phyloP scores from a whole-genome alignment of 2,888 invertebrate species.

The Melieria crassipennis region DNA sequence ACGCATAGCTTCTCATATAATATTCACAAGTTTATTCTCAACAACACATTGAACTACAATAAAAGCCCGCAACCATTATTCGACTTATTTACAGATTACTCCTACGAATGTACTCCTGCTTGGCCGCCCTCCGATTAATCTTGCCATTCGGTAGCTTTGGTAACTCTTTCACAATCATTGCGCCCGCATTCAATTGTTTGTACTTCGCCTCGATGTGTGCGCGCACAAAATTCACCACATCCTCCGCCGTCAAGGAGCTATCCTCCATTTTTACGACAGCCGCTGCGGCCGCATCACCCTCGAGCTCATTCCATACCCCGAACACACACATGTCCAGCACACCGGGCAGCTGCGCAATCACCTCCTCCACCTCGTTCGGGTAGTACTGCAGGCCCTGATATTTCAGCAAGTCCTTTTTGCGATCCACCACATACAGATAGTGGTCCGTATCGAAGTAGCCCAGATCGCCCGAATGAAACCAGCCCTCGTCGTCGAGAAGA shows the following conservation, averaged over 20 bases:
- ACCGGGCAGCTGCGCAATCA: constrained; percentile 23
- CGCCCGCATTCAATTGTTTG: constrained; percentile 33
- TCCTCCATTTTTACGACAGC: constrained; percentile 50
- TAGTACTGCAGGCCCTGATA: constrained; percentile 45
- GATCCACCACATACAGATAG: constrained; percentile 50
- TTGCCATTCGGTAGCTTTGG: constrained; percentile 37
- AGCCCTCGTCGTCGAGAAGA: constrained; percentile 51
- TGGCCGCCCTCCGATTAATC: constrained; percentile 4
- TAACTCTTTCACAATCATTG: constrained; percentile 29
- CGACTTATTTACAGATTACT: too few species aligned
- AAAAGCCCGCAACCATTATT: too few species aligned
- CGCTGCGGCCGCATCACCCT: constrained; percentile 58
- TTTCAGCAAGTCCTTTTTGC: constrained; percentile 57
- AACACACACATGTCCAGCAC: constrained; percentile 40
- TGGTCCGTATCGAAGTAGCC: constrained; percentile 57
- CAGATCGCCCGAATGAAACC: constrained; percentile 58
- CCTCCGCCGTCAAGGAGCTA: constrained; percentile 49
- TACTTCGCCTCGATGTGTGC: neutral
- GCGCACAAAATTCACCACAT: constrained; percentile 49
- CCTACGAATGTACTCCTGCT: neutral
- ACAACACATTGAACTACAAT: too few species aligned
- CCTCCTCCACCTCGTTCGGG: constrained; percentile 36
- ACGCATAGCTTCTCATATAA: too few species aligned
- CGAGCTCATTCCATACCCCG: constrained; percentile 44
- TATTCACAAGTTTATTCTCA: too few species aligned